Percentiles rank a stretch among this genome's conserved stretches.
These are phyloP conservation scores for Pangasius larnaudii DNA, from an alignment of 2,797 vertebrate genomes.

Conservation along the genomic window DNA sequence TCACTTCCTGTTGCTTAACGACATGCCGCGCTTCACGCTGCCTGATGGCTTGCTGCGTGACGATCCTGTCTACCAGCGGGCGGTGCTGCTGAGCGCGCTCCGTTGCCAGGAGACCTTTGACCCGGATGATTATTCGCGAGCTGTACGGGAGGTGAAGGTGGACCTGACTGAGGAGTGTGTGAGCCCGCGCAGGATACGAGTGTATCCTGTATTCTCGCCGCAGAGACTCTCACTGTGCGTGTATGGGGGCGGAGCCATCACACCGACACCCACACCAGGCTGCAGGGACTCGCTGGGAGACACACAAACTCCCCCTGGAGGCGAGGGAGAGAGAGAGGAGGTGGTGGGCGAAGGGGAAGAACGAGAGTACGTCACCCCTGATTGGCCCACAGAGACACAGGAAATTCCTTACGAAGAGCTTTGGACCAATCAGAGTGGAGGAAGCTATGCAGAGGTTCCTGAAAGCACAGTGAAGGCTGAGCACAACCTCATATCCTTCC, in stretches of 20 bases:
- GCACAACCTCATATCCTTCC: conserved; percentile 85
- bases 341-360: conserved; percentile 79
- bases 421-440: conserved; percentile 84
- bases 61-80: conserved; percentile 84
- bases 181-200: conserved; percentile 84
- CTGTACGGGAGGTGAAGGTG: conserved; percentile 88
- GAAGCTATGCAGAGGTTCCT: conserved; percentile 65
- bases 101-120: conserved; percentile 87
- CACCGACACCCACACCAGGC: conserved; percentile 66
- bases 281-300: conserved; percentile 77
- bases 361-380: conserved; percentile 89
- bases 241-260: conserved; percentile 68
- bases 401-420: conserved; percentile 97
- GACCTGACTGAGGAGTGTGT: conserved; percentile 88
- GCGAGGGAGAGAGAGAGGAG: conserved; percentile 54
- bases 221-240: conserved; percentile 83
- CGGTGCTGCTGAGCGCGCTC: conserved; percentile 85
- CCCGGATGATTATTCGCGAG: conserved; percentile 92
- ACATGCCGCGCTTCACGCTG: conserved; percentile 92
- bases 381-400: conserved; percentile 87
- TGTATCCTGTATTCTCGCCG: conserved; percentile 80
- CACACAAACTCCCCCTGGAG: conserved; percentile 48
- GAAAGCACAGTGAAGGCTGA: conserved; percentile 76
- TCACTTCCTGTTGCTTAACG: conserved; percentile 91
- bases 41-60: conserved; percentile 82